Percentiles rank a stretch among this genome's conserved stretches.
Conservation (phyloP, 2,113 vertebrate species). For the Seriola dumerili region DNA sequence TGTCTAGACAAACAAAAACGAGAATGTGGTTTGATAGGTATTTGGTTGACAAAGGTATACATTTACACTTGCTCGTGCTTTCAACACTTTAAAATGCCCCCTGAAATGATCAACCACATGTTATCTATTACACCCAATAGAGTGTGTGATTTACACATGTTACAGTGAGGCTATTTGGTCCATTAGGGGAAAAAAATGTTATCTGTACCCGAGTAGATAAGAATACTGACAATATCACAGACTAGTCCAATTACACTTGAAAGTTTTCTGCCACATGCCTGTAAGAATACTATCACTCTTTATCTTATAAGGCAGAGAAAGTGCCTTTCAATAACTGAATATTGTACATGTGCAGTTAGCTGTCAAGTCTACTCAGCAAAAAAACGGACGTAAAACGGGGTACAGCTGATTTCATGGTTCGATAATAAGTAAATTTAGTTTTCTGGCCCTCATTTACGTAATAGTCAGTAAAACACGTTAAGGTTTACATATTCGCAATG, state of each 20-base stretch:
- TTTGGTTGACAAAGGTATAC: slow-evolving; percentile 8
- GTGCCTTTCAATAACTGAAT: not conserved
- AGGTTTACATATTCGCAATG: not conserved
- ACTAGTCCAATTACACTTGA: not conserved
- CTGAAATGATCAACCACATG: not conserved
- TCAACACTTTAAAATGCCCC: slow-evolving; percentile 9
- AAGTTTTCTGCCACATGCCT: slow-evolving; percentile 7
- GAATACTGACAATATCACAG: not conserved
- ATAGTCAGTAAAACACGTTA: not conserved
- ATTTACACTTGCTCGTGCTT: slow-evolving; percentile 5
- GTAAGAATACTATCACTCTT: not conserved
- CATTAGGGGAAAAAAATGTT: not conserved
- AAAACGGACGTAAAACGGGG: not conserved
- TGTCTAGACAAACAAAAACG: slow-evolving; percentile 52
- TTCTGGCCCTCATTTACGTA: not conserved
- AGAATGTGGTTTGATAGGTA: slow-evolving; percentile 49
- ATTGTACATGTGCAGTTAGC: not conserved
- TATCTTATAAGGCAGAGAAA: not conserved
- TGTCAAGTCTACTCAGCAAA: not conserved
- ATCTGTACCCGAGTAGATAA: slow-evolving; percentile 45
- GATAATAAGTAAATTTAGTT: not conserved
- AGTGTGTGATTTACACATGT: not conserved
- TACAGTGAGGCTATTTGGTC: not conserved
- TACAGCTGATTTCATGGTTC: not conserved
- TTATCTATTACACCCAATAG: not conserved